Conservation (phyloP, 2,888 invertebrate genomes). For the Temnothorax rugatulus region DNA sequence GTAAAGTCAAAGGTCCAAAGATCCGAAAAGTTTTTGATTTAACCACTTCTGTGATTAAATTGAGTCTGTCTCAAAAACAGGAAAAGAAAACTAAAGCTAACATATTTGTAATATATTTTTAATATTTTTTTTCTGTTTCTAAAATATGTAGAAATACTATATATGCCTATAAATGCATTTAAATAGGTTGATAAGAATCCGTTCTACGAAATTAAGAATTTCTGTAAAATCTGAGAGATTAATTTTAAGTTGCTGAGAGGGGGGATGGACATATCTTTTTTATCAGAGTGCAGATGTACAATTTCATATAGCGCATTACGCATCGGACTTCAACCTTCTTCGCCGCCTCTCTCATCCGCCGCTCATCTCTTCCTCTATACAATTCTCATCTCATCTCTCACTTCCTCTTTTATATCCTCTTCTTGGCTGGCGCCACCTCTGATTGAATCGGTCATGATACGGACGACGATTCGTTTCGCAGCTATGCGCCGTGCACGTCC, state of each 20-base stretch:
- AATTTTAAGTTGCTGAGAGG: not conserved
- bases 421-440: conserved; percentile 81
- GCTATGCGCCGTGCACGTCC: conserved; percentile 57
- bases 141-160: not conserved
- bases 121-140: not conserved
- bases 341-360: not conserved
- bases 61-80: not conserved
- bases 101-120: not conserved
- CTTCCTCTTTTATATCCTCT: conserved; percentile 50
- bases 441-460: conserved; percentile 80
- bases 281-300: not conserved
- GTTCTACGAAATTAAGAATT: not conserved
- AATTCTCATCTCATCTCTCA: conserved; percentile 29
- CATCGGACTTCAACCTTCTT: conserved; percentile 9
- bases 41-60: not conserved
- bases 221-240: conserved; percentile 4
- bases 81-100: not conserved
- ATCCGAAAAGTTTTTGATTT: not conserved
- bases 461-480: conserved; percentile 70
- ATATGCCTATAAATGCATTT: not conserved
- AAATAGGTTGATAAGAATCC: not conserved
- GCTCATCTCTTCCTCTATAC: conserved; percentile 31
- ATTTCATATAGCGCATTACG: conserved; percentile 15
- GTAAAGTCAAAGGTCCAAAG: not conserved
- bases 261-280: not conserved